Conservation (phyloP, 1,140 invertebrate species). For the Euglossa dilemma region DNA sequence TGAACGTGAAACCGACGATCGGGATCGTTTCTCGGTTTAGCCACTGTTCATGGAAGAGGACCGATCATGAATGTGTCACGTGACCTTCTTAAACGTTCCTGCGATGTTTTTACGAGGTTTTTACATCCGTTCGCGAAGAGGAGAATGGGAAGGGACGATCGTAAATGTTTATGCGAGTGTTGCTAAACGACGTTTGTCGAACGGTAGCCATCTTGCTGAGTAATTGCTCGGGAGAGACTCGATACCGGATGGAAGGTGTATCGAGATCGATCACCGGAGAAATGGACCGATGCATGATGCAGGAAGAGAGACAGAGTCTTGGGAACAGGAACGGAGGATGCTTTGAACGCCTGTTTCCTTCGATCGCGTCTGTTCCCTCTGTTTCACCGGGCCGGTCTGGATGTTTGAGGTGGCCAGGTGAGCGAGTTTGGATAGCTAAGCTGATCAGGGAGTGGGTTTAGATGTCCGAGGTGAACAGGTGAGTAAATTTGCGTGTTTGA, state of each 20-base stretch:
- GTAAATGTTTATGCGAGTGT: neutral
- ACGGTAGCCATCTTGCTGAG: neutral
- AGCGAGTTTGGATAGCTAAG: too few species aligned
- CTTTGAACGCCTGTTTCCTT: too few species aligned
- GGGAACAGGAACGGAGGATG: too few species aligned
- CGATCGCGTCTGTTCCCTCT: too few species aligned
- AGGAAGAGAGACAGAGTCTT: too few species aligned
- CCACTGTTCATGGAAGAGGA: neutral
- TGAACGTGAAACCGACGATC: neutral
- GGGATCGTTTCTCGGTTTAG: neutral
- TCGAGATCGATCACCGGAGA: too few species aligned
- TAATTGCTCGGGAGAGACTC: neutral
- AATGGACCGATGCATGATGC: too few species aligned
- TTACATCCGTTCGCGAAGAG: neutral
- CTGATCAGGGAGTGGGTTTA: too few species aligned
- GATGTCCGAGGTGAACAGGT: too few species aligned
- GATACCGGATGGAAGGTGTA: neutral
- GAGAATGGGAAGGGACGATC: neutral
- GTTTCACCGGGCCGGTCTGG: too few species aligned
- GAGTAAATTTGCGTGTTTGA: too few species aligned
- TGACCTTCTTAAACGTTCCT: neutral
- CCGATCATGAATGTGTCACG: neutral
- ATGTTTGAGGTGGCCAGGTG: too few species aligned
- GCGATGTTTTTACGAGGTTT: neutral
- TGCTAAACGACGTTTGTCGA: neutral